Evolutionary conservation across 1,140 invertebrate species (phyloP), one percentile per base, ranked within the genome.

Genomic region (Babylonia areolata): DNA sequence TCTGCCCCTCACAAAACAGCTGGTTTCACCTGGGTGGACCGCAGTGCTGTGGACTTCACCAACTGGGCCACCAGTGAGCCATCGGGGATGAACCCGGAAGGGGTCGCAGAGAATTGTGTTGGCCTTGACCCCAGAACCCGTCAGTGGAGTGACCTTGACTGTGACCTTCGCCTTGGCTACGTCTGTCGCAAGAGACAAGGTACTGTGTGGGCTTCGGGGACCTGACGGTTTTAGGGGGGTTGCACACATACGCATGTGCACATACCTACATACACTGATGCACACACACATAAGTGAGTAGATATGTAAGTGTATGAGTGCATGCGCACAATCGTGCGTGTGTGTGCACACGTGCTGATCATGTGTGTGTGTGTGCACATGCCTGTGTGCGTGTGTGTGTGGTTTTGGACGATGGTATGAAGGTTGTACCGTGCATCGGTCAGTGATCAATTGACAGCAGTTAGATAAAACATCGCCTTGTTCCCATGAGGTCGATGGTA

Each of bases 121-220:
- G 89, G 87, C 58, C 46, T 90, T 28, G 58, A 86, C 6, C 64
- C 54, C 1, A 64, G 64, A 15, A 85, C 73, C 31, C 83, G 75
- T 5, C 84, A 85, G 54, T 91, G 89, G 90, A 88, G 90, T 58
- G 90, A 91, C 86, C 39, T 71, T 1, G 84, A 85, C 46, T 92
- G 91, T 85, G 54, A 46, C 42, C 78, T 46, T 6, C 82, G 15
- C 46, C 87, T 86, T 28, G 89, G 90, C 83, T 92, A 91, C 91
- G 91, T 92, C 42, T 92, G 91, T 84, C 88, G 88, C 83, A 81
- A 88, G 2, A 42, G 11, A 39, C 89, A 88, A 88, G 91, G 90
- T 90, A 84, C 2, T 42, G n/a, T 3, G 20, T 51, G 9, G 51
- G 51, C 9, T 11, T 23, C 51, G 23, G 51, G 51, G 11, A 54